phyloP scores from a whole-genome alignment of 2,113 vertebrate genomes.

The Pardalotus punctatus region DNA sequence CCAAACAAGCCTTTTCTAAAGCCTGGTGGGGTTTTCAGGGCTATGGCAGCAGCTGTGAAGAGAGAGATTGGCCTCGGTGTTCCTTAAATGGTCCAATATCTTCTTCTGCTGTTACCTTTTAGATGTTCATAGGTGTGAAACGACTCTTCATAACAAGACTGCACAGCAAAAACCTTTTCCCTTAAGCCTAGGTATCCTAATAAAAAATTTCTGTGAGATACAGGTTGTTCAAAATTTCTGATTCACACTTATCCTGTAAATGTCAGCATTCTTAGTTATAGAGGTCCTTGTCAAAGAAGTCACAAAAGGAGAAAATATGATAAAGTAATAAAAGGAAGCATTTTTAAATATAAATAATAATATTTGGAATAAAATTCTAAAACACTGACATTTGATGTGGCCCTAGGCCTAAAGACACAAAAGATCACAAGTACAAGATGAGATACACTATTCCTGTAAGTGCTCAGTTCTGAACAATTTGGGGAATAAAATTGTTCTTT shows the following conservation, averaged over 20 bases:
- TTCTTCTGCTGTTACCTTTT: not conserved
- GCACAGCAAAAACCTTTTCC: not conserved
- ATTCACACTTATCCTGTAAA: not conserved
- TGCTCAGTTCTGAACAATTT: not conserved
- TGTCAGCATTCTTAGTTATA: not conserved
- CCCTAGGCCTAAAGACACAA: accelerated
- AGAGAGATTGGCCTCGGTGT: not conserved
- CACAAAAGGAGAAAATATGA: not conserved
- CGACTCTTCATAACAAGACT: not conserved
- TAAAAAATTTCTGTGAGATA: not conserved
- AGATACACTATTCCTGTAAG: not conserved
- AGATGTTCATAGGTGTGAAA: not conserved
- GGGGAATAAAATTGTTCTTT: not conserved
- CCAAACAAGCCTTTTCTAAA: not conserved
- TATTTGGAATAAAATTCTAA: not conserved
- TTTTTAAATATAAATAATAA: not conserved
- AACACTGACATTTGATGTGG: not conserved
- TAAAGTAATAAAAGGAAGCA: not conserved
- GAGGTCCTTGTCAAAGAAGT: not conserved
- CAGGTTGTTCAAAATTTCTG: not conserved
- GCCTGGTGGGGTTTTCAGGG: accelerated
- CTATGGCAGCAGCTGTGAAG: not conserved
- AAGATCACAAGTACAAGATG: not conserved
- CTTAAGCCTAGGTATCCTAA: not conserved
- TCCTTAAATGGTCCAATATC: not conserved